Evolutionary conservation across 2,113 vertebrate genomes (phyloP).

Genomic region (Ctenodactylus gundi): DNA sequence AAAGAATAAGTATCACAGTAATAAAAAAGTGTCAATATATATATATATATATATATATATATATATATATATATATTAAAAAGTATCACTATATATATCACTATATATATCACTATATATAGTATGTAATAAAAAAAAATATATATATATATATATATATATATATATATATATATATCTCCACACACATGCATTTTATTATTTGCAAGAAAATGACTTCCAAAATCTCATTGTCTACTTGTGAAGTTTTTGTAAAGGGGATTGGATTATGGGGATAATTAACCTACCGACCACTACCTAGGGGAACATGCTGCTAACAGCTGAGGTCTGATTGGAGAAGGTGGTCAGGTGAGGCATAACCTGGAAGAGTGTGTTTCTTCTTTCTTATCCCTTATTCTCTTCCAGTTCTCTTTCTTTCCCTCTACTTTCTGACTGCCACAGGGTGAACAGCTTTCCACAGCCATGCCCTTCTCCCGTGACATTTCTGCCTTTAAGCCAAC

Average conservation of each 20-base stretch:
- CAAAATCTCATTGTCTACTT: too few relatives aligned
- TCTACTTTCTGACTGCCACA: background rate
- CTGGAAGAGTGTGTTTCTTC: fast-evolving
- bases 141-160: background rate
- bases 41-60: too few relatives aligned
- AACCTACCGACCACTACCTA: background rate
- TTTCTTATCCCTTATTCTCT: background rate
- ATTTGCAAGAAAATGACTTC: too few relatives aligned
- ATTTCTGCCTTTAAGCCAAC: too few relatives aligned
- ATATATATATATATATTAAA: background rate
- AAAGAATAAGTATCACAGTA: background rate
- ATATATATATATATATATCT: too few relatives aligned
- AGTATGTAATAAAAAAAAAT: too few relatives aligned
- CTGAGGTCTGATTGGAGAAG: background rate
- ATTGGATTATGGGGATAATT: background rate
- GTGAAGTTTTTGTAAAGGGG: too few relatives aligned
- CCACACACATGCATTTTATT: too few relatives aligned
- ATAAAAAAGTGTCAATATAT: background rate
- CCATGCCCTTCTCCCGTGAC: background rate
- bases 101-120: too few relatives aligned
- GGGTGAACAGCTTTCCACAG: background rate
- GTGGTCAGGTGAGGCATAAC: background rate
- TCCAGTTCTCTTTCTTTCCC: background rate
- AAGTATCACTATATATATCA: too few relatives aligned
- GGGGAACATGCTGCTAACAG: background rate